Conservation (phyloP, 2,888 invertebrate genomes). For the Graphium colonna region DNA sequence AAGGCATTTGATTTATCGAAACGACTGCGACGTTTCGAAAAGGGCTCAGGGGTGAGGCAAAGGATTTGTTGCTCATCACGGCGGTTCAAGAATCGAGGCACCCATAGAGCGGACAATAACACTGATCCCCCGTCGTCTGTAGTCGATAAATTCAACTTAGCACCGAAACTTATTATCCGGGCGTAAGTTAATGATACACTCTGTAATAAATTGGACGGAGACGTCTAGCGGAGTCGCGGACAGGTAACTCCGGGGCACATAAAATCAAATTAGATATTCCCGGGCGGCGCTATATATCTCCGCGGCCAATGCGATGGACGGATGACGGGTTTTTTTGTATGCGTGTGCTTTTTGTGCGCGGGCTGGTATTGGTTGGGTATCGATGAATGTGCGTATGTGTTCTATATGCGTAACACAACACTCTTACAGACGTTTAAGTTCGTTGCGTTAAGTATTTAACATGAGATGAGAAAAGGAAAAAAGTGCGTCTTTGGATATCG, state of each 20-base stretch:
- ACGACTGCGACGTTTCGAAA: neutral
- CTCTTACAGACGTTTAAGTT: no score
- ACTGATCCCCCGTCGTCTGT: conserved; percentile 36
- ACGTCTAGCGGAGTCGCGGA: conserved; percentile 60
- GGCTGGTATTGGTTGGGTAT: conserved; percentile 15
- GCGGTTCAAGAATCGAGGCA: conserved; percentile 31
- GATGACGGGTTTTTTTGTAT: conserved; percentile 41
- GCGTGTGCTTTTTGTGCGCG: conserved; percentile 28
- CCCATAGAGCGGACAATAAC: conserved; percentile 19
- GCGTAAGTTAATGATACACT: conserved; percentile 62
- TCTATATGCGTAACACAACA: no score
- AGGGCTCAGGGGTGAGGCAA: conserved; percentile 1
- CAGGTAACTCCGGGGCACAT: conserved; percentile 49
- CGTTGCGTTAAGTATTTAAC: no score
- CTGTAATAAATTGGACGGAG: conserved; percentile 57
- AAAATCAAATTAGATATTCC: conserved; percentile 61
- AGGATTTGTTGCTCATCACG: conserved; percentile 36
- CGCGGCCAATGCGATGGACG: conserved; percentile 39
- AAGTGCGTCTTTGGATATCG: no score
- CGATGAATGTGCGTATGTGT: no score
- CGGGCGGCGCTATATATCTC: conserved; percentile 51
- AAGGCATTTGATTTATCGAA: neutral
- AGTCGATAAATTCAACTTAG: conserved; percentile 60
- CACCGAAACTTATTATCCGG: conserved; percentile 52
- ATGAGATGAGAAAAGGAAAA: no score